Conservation (phyloP, 2,888 invertebrate species). For the Eilema griseolum region DNA sequence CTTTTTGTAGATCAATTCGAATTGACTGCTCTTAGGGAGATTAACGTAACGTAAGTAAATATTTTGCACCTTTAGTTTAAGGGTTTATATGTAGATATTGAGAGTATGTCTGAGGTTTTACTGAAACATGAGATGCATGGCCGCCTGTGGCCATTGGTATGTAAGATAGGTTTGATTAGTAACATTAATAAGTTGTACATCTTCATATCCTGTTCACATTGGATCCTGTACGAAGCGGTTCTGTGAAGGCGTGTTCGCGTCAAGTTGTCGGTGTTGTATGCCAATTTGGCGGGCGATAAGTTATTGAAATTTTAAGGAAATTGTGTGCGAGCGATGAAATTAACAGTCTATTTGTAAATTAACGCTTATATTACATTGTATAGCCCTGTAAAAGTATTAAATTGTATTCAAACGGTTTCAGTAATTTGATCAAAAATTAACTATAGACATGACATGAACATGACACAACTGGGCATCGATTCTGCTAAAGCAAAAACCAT, state of each 20-base stretch:
- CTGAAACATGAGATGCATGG: constrained; percentile 42
- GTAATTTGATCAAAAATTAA: constrained; percentile 6
- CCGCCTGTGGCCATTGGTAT: constrained; percentile 39
- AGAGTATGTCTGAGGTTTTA: constrained; percentile 45
- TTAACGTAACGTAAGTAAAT: constrained; percentile 78
- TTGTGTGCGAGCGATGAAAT: constrained; percentile 36
- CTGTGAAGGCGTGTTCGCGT: not conserved
- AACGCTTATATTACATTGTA: not conserved
- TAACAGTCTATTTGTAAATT: not conserved
- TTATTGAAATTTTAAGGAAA: constrained; percentile 29
- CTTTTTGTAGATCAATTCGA: constrained; percentile 79
- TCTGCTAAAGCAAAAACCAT: too few species aligned
- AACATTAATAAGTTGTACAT: constrained; percentile 53
- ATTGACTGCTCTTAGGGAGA: constrained; percentile 82
- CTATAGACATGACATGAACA: not conserved
- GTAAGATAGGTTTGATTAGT: constrained; percentile 54
- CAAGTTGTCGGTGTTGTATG: constrained; percentile 28
- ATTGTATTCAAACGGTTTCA: not conserved
- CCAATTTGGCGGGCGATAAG: constrained; percentile 25
- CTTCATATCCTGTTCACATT: constrained; percentile 49
- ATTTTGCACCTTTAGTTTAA: constrained; percentile 76
- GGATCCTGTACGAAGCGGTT: constrained; percentile 34
- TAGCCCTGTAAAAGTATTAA: not conserved
- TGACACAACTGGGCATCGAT: too few species aligned
- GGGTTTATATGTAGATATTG: constrained; percentile 60